These are phyloP conservation scores for Procavia capensis DNA, from an alignment of 2,113 vertebrate species.

Conservation along the genomic window DNA sequence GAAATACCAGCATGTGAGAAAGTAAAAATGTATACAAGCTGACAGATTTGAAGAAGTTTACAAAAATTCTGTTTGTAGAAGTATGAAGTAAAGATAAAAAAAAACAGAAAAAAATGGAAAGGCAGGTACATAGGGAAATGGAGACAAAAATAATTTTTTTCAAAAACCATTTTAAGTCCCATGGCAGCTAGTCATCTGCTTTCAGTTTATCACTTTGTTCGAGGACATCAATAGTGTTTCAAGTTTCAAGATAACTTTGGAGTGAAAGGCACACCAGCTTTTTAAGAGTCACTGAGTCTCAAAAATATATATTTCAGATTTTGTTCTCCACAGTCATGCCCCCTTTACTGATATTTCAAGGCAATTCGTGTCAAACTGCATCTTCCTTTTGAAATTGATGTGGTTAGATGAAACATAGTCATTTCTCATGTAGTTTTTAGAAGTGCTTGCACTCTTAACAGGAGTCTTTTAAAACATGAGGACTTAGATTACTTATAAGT, in stretches of 20 bases:
- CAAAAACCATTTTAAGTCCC: not conserved
- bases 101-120: too few species aligned
- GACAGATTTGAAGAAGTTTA: not conserved
- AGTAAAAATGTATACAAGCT: not conserved
- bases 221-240: not conserved
- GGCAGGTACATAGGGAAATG: not conserved
- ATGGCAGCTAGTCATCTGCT: not conserved
- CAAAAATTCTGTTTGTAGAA: slow-evolving; percentile 28
- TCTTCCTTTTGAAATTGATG: not conserved
- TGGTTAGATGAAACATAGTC: not conserved
- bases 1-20: not conserved
- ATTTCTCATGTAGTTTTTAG: not conserved
- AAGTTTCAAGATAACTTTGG: not conserved
- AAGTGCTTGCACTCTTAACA: slow-evolving; percentile 4
- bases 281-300: not conserved
- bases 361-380: not conserved
- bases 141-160: not conserved
- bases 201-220: not conserved
- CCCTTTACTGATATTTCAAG: not conserved
- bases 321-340: not conserved
- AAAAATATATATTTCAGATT: not conserved
- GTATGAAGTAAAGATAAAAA: not conserved
- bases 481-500: slow-evolving; percentile 35
- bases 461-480: slow-evolving; percentile 34
- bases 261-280: not conserved